These are phyloP conservation scores for Anhinga anhinga DNA, from an alignment of 2,113 vertebrate genomes.

Conservation along the genomic window DNA sequence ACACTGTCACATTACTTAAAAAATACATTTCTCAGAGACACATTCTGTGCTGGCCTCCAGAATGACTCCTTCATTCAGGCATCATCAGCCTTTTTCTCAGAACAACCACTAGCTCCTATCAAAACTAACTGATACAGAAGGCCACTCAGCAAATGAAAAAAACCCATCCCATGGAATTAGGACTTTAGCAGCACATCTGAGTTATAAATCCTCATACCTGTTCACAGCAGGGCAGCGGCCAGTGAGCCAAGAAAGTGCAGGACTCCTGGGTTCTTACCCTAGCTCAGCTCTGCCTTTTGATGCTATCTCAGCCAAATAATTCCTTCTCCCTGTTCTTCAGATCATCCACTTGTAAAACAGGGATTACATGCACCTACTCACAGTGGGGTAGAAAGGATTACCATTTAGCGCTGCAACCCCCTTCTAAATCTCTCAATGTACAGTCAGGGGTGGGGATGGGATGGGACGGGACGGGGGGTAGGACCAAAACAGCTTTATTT, in stretches of 20 bases:
- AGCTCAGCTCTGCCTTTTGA: neutral
- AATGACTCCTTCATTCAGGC: neutral
- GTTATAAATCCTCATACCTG: neutral
- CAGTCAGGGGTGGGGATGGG: no score
- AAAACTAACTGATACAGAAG: neutral
- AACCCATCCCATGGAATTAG: neutral
- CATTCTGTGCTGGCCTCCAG: neutral
- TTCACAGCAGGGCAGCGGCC: neutral
- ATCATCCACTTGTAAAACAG: neutral
- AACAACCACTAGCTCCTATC: neutral
- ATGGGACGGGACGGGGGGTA: neutral
- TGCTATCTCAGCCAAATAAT: neutral
- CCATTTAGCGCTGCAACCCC: neutral
- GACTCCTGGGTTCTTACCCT: neutral
- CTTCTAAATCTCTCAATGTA: neutral
- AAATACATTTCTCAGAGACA: neutral
- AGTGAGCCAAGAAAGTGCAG: neutral
- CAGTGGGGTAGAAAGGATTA: neutral
- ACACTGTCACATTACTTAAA: neutral
- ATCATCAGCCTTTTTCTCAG: neutral
- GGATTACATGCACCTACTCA: neutral
- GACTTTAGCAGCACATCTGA: neutral
- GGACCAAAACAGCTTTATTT: neutral
- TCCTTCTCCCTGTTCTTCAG: neutral
- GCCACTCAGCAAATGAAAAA: neutral